Evolutionary conservation across 2,888 invertebrate genomes (phyloP), one percentile per base, ranked within the genome.

Genomic region (Lycocerus yunnanus): DNA sequence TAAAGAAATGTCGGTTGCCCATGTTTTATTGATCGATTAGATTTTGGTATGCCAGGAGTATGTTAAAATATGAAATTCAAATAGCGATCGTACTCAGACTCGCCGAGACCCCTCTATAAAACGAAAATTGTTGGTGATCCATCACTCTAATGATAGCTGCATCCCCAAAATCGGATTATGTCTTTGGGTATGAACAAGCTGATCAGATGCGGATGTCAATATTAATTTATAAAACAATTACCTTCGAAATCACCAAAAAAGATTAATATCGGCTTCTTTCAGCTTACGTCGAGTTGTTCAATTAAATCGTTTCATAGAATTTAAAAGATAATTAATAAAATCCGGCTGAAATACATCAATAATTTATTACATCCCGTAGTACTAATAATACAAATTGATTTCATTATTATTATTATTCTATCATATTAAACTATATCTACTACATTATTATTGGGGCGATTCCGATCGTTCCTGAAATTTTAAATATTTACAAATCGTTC

Each of bases 141-240:
- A 72, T 72, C 72, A 72, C 68, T 72, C 68, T 72, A 68, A 69
- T 72, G 72, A 72, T 72, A 69, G 68, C 72, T 72, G 72, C 72
- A 69, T 67, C 68, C 72, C 72, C 68, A 69, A 72, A 72, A 72
- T 72, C 72, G 63, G 63, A 72, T 69, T 69, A 69, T 72, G 72
- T 69, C 72, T 60, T 60, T 65, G 68, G 21, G 65, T 66, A 72
- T 58, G 68, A 72, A 72, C 72, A 72, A 66, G 65, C 72, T 65
- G 72, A 72, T 72, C 68, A 72, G 68, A 69, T 66, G 63, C 68
- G 68, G 21, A 68, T 72, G 72, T 67, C 72, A 69, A 72, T 72
- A 72, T 72, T 72, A 72, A 72, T 72, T 72, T 72, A 72, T 69
- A 69, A 69, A 72, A 69, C 72, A 72, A 72, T 72, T 72, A 66